Base-by-base conservation (phyloP, 2,888 invertebrate species). In the Sphaerophoria taeniata region DNA sequence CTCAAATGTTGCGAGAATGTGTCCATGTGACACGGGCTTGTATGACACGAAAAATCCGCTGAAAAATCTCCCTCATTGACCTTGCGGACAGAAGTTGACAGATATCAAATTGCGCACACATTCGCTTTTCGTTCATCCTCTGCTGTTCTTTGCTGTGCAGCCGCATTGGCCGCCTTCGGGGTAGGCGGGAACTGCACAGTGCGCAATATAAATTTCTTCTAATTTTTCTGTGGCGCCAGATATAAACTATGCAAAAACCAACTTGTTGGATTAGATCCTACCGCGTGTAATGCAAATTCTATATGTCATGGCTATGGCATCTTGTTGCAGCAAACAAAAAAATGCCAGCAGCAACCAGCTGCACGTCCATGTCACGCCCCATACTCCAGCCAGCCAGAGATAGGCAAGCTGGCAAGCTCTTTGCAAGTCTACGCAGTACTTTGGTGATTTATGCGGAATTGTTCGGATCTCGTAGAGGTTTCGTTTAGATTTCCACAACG, bases 21-120 rank as follows among this genome's bases (percentile, higher is more conserved):
- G 73, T 71, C 73, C 47, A 56, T 36, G 70, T 67, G 71, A n/a
- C n/a, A 16, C 51, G 14, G 47, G 55, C 67, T 70, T 82, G 69
- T 70, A 58, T 74, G 83, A 79, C 74, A 75, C 79, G 71, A 70
- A 73, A 85, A 77, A 85, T 77, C 76, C 72, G 56, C 61, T 85
- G 73, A 85, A 70, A 76, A 80, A 85, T 85, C 69, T 76, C 58
- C 85, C 65, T 53, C 85, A 77, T 85, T 85, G 85, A 85, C 85
- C 85, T 85, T 81, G 85, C 85, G 80, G 85, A 85, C 85, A 85
- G 85, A 85, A 85, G 85, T 85, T 76, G 80, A 81, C 85, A 85
- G 76, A 81, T 85, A 85, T 81, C 80, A 85, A 85, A 85, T 85
- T 85, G 85, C 72, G 47, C 70, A 65, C 80, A 81, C 76, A 70